Conservation (phyloP, 2,888 invertebrate genomes). For the Marronus borbonicus region DNA sequence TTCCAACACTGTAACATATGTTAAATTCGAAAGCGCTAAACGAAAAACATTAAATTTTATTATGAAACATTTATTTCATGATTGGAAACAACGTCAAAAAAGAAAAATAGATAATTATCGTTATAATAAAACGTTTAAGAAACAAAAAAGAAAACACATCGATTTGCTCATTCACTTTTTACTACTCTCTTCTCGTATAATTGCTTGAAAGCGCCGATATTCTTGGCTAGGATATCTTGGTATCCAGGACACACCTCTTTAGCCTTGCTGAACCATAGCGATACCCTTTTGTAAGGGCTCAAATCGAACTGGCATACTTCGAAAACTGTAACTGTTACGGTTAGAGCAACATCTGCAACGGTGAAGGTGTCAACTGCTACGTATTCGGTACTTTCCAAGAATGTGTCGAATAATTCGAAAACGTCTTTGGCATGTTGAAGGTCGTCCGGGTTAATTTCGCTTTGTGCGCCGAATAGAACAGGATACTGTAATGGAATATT, state of each 20-base stretch:
- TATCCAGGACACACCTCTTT: slow-evolving; percentile 76
- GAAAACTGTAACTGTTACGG: slow-evolving; percentile 79
- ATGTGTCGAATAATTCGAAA: slow-evolving; percentile 79
- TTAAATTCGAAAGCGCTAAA: neutral
- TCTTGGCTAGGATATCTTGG: slow-evolving; percentile 62
- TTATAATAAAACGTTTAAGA: no score
- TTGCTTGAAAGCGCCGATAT: neutral
- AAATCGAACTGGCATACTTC: slow-evolving; percentile 78
- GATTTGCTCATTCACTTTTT: neutral
- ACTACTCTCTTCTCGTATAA: neutral
- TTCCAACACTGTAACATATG: no score
- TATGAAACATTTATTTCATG: neutral
- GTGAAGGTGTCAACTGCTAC: slow-evolving; percentile 83
- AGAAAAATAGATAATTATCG: no score
- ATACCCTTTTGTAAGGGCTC: slow-evolving; percentile 78
- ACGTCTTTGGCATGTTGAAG: slow-evolving; percentile 79
- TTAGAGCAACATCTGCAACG: slow-evolving; percentile 82
- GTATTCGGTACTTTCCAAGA: slow-evolving; percentile 81
- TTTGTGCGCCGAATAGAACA: slow-evolving; percentile 68
- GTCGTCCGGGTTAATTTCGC: slow-evolving; percentile 76
- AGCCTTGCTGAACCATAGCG: slow-evolving; percentile 76
- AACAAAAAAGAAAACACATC: no score
- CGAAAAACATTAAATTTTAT: neutral
- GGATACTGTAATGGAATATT: slow-evolving; percentile 61
- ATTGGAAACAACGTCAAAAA: neutral